Conservation (phyloP, 2,888 invertebrate species). For the Leptinotarsa peninsularis region DNA sequence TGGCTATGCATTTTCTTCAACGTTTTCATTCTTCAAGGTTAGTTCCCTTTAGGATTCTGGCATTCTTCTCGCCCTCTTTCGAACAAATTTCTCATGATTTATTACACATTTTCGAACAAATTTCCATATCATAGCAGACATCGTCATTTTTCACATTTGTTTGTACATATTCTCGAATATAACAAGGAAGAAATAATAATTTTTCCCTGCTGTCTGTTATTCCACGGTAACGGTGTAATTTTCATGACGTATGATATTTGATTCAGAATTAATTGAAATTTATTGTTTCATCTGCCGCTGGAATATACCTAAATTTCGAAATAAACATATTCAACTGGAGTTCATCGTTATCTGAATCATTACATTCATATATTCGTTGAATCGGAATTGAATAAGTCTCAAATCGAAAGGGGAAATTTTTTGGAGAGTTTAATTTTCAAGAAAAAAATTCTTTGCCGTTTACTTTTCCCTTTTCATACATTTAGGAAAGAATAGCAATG, state of each 20-base stretch:
- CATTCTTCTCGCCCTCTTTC: background rate
- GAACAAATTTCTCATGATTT: constrained; percentile 54
- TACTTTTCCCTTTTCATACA: no score
- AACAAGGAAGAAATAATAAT: constrained; percentile 43
- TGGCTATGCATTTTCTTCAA: background rate
- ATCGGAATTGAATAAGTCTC: no score
- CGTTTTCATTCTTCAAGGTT: background rate
- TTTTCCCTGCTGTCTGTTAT: constrained; percentile 27
- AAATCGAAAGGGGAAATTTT: no score
- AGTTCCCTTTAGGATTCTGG: background rate
- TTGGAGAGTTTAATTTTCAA: no score
- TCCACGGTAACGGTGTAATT: constrained; percentile 8
- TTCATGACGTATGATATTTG: background rate
- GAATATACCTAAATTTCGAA: no score
- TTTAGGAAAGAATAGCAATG: no score
- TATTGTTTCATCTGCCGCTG: no score
- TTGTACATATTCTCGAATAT: constrained; percentile 43
- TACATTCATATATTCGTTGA: no score
- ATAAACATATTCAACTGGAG: no score
- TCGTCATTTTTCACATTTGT: constrained; percentile 52
- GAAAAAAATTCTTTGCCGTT: no score
- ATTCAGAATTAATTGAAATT: background rate
- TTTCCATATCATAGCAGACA: constrained; percentile 56
- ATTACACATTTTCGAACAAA: constrained; percentile 57
- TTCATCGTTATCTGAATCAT: no score